Evolutionary conservation across 2,888 invertebrate genomes (phyloP), one percentile per base, ranked within the genome.

Genomic region (Drosophila merina): DNA sequence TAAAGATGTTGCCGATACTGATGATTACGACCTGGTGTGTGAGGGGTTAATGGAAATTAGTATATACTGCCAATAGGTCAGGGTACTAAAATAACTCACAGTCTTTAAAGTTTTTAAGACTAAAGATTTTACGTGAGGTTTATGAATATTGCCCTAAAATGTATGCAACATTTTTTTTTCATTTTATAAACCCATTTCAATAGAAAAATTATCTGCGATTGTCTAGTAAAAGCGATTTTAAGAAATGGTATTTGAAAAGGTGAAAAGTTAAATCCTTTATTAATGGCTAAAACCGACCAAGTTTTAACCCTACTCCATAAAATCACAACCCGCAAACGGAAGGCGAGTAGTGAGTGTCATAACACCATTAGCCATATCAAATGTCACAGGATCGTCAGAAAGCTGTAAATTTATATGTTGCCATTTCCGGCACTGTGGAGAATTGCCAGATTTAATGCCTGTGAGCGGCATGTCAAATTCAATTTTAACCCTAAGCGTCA

Each of bases 391-490:
- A 70, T 70, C 77, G 74, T 72, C 62, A 74, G 63, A 86, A 81
- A 85, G 67, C 82, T 74, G 76, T 50, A 60, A 82, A 81, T 87
- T 81, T 86, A 85, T 81, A 55, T 74, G 68, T 58, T 68, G 50
- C 57, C 79, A 57, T 72, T 79, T 77, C 75, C 54, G 57, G 50
- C 64, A 62, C 69, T 58, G 72, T 67, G 51, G 69, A 74, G 72
- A 81, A 69, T 85, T 67, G 60, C 54, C 58, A 58, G 76, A 82
- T 88, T 88, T 85, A 82, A 87, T 79, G 88, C 70, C 83, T 66
- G 66, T 75, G 83, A 83, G 68, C 77, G 69, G 88, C 88, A 88
- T 86, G 88, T 85, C 85, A 87, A 79, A 86, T 86, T 87, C 76
- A 88, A 85, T 85, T 85, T 87, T 71, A 76, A 60, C 86, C 88